A percentile compares a stretch with the other conserved stretches of the same genome.
phyloP scores from a whole-genome alignment of 2,113 vertebrate genomes.

The Eolophus roseicapilla region DNA sequence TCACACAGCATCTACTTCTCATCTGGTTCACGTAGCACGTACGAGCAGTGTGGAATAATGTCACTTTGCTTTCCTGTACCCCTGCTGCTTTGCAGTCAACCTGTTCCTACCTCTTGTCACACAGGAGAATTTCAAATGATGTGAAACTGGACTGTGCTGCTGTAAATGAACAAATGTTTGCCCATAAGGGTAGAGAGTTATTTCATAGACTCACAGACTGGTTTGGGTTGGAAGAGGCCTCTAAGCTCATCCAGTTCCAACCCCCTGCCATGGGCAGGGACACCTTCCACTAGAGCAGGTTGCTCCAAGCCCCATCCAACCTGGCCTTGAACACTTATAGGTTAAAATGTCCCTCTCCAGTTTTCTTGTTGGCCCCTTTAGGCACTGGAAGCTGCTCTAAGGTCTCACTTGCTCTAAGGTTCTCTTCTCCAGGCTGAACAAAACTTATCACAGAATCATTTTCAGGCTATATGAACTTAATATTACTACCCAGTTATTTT shows the following conservation, averaged over 20 bases:
- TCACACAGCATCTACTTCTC: accelerated
- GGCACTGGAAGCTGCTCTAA: background rate
- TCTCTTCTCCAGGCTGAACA: background rate
- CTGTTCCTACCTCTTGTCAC: background rate
- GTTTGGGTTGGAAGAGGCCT: background rate
- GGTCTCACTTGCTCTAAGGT: background rate
- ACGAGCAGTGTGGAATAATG: background rate
- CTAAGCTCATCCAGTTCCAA: background rate
- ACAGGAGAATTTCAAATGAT: background rate
- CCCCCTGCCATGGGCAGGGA: background rate
- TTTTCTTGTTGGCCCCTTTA: background rate
- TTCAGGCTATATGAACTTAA: background rate
- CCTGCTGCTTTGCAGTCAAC: background rate
- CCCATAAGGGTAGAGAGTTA: background rate
- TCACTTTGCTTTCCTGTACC: background rate
- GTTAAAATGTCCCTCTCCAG: background rate
- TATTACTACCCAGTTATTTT: background rate
- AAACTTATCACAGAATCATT: background rate
- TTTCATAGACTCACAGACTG: background rate
- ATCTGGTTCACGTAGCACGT: background rate
- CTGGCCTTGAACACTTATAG: background rate
- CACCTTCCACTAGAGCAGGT: background rate
- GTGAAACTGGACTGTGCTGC: background rate
- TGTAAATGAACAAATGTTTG: background rate
- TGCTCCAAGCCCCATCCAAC: background rate